Percentiles rank a stretch among this genome's conserved stretches.
These are phyloP conservation scores for Colletes latitarsis DNA, from an alignment of 1,140 invertebrate genomes.

Conservation along the genomic window DNA sequence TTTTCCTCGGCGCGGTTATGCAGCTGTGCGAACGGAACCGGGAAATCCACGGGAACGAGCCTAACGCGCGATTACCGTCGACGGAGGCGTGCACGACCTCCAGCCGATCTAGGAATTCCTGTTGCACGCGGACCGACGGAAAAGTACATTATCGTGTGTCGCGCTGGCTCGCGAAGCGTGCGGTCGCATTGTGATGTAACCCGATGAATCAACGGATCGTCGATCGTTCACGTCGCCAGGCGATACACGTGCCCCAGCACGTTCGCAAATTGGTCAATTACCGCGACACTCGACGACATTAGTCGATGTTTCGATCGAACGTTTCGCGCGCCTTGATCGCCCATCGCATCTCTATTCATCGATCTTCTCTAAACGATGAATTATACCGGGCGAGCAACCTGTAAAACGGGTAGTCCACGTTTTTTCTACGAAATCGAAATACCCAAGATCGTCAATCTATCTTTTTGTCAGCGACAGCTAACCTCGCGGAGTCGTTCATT, in stretches of 20 bases:
- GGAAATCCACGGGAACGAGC: neutral
- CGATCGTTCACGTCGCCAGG: slow-evolving; percentile 53
- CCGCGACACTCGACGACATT: slow-evolving; percentile 33
- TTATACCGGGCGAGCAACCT: neutral
- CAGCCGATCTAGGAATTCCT: slow-evolving; percentile 55
- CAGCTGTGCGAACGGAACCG: neutral
- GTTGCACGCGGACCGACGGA: slow-evolving; percentile 40
- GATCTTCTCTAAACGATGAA: neutral
- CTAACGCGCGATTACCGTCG: neutral
- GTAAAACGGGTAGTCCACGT: neutral
- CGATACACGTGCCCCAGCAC: slow-evolving; percentile 47
- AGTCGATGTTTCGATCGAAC: slow-evolving; percentile 14
- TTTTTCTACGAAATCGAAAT: neutral
- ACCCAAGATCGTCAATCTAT: neutral
- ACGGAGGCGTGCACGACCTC: slow-evolving; percentile 13
- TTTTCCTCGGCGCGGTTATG: slow-evolving; percentile 1
- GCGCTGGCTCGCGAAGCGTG: slow-evolving; percentile 5
- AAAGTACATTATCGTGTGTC: slow-evolving; percentile 55
- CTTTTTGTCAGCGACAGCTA: neutral
- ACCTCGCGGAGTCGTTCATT: too few species aligned
- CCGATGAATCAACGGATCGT: slow-evolving; percentile 59
- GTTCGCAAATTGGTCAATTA: slow-evolving; percentile 63
- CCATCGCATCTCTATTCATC: neutral
- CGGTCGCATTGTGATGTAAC: slow-evolving; percentile 57
- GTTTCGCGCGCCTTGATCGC: neutral